Percentiles rank a stretch among this genome's conserved stretches.
phyloP scores from a whole-genome alignment of 2,113 vertebrate species.

The Bucco capensis region DNA sequence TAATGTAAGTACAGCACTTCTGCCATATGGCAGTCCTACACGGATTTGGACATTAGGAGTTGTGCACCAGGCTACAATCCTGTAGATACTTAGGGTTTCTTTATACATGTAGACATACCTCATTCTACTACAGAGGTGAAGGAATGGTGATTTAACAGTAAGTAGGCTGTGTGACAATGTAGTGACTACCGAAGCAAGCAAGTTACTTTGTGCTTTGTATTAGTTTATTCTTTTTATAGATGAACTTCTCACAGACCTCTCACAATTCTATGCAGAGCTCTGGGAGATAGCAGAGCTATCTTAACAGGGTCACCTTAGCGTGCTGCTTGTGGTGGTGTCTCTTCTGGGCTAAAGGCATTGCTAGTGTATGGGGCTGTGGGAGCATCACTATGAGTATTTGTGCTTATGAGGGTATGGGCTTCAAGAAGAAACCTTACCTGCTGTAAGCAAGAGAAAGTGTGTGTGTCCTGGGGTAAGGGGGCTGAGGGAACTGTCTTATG shows the following conservation, averaged over 20 bases:
- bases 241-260: background rate
- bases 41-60: background rate
- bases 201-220: background rate
- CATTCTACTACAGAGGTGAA: background rate
- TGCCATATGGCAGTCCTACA: background rate
- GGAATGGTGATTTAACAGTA: background rate
- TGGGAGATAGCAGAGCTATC: background rate
- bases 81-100: background rate
- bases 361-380: background rate
- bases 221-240: background rate
- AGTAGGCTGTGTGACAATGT: background rate
- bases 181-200: background rate
- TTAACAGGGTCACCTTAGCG: background rate
- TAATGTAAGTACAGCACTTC: accelerated
- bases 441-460: accelerated
- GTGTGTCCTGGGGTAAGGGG: background rate
- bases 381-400: background rate
- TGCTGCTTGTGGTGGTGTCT: background rate
- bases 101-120: background rate
- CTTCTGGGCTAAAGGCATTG: background rate
- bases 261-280: accelerated
- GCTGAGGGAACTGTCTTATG: background rate
- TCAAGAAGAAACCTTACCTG: background rate
- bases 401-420: background rate
- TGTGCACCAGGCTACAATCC: background rate